Evolutionary conservation across 2,888 invertebrate genomes (phyloP), one percentile per base, ranked within the genome.

Genomic region (Cryptophagus acutangulus): DNA sequence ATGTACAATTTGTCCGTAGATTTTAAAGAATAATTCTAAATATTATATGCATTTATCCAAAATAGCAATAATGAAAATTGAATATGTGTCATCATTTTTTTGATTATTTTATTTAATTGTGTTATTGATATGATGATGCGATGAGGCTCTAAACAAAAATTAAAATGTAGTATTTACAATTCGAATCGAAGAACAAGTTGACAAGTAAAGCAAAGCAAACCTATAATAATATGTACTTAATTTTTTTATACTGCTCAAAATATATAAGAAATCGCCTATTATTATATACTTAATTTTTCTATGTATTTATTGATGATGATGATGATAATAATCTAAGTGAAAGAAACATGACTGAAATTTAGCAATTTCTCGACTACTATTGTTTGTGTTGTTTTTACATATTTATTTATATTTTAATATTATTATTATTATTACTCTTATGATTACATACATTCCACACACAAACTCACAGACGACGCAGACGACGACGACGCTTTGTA

Each of bases 51-150:
- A 50, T 47, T 49, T 49, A 49, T 43, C 44, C 45, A 49, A 45
- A 45, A 45, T 66, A 66, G 66, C 66, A 66, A 66, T 66, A 66
- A 66, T 58, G 62, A 55, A 58, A n/a, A n/a, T n/a, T n/a, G n/a
- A n/a, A n/a, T n/a, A n/a, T n/a, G n/a, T n/a, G n/a, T n/a, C n/a
- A n/a, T n/a, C n/a, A n/a, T n/a, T n/a, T n/a, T n/a, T n/a, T n/a
- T n/a, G n/a, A n/a, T n/a, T n/a, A n/a, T n/a, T n/a, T n/a, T n/a
- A n/a, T n/a, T n/a, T n/a, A n/a, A n/a, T n/a, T n/a, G n/a, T n/a
- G n/a, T n/a, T n/a, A n/a, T n/a, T n/a, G n/a, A n/a, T n/a, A n/a
- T n/a, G n/a, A n/a, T n/a, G n/a, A n/a, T n/a, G n/a, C n/a, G n/a
- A n/a, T n/a, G n/a, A n/a, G n/a, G n/a, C n/a, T n/a, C n/a, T n/a